phyloP scores from a whole-genome alignment of 2,888 invertebrate genomes.

The Ptychoptera contaminata region DNA sequence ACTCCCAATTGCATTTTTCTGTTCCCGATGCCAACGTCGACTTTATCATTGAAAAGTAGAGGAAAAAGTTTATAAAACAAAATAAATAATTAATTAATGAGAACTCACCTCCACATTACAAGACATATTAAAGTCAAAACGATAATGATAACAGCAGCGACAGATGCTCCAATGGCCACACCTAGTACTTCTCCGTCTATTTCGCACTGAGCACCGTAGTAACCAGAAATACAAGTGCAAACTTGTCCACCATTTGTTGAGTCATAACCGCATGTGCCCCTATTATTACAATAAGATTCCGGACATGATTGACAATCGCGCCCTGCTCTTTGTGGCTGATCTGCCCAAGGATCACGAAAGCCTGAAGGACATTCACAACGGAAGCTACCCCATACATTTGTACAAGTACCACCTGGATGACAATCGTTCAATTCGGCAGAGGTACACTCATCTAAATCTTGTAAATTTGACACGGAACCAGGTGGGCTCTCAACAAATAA shows the following conservation, averaged over 20 bases:
- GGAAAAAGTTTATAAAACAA: slow-evolving; percentile 30
- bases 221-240: slow-evolving; percentile 63
- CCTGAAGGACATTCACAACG: slow-evolving; percentile 56
- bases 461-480: slow-evolving; percentile 59
- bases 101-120: slow-evolving; percentile 51
- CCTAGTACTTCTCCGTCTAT: slow-evolving; percentile 85
- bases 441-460: slow-evolving; percentile 76
- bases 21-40: slow-evolving; percentile 78
- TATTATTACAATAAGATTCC: slow-evolving; percentile 61
- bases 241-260: slow-evolving; percentile 34
- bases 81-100: too few species aligned
- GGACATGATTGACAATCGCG: slow-evolving; percentile 65
- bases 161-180: slow-evolving; percentile 78
- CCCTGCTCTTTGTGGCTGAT: slow-evolving; percentile 50
- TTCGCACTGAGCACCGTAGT: slow-evolving; percentile 78
- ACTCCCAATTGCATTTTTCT: slow-evolving; percentile 62
- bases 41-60: not conserved
- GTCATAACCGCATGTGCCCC: slow-evolving; percentile 68
- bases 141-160: slow-evolving; percentile 78
- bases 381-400: slow-evolving; percentile 66
- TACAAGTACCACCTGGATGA: slow-evolving; percentile 58
- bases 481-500: slow-evolving; percentile 70
- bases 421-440: slow-evolving; percentile 73
- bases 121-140: slow-evolving; percentile 71
- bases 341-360: slow-evolving; percentile 56